Evolutionary conservation across 1,140 invertebrate genomes (phyloP).

Genomic region (Drosophila serrata): DNA sequence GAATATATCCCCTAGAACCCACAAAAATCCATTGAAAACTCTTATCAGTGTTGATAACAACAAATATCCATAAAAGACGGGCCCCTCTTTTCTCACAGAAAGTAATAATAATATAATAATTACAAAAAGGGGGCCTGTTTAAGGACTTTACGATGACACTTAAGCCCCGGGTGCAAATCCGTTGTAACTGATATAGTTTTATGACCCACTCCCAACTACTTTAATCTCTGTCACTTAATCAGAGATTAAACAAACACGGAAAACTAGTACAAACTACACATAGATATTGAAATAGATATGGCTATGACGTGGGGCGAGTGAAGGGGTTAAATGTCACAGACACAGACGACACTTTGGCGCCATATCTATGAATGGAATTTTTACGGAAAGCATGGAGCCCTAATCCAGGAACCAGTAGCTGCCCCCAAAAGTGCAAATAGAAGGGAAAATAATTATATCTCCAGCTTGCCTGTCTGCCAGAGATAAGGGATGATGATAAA

Average conservation of each 20-base stretch:
- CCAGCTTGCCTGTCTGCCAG: slow-evolving; percentile 20
- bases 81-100: slow-evolving; percentile 46
- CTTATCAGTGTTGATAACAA: slow-evolving; percentile 45
- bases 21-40: not conserved
- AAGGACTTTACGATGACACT: slow-evolving; percentile 11
- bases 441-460: slow-evolving; percentile 42
- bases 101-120: not conserved
- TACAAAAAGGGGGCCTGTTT: slow-evolving; percentile 28
- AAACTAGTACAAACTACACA: not conserved
- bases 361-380: slow-evolving; percentile 66
- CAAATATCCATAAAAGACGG: slow-evolving; percentile 55
- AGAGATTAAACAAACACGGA: slow-evolving; percentile 24
- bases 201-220: slow-evolving; percentile 12
- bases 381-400: slow-evolving; percentile 2
- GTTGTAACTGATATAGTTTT: slow-evolving; percentile 11
- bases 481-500: slow-evolving; percentile 64
- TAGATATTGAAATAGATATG: slow-evolving; percentile 2
- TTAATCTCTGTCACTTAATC: slow-evolving; percentile 25
- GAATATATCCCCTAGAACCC: not conserved
- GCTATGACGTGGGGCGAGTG: no score
- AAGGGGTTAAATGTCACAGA: slow-evolving; percentile 18
- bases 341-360: slow-evolving; percentile 24
- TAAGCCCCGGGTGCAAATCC: slow-evolving; percentile 9
- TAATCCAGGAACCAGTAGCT: slow-evolving; percentile 21
- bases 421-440: slow-evolving; percentile 26